Evolutionary conservation across 2,113 vertebrate genomes (phyloP).

Genomic region (Melierax canorus): DNA sequence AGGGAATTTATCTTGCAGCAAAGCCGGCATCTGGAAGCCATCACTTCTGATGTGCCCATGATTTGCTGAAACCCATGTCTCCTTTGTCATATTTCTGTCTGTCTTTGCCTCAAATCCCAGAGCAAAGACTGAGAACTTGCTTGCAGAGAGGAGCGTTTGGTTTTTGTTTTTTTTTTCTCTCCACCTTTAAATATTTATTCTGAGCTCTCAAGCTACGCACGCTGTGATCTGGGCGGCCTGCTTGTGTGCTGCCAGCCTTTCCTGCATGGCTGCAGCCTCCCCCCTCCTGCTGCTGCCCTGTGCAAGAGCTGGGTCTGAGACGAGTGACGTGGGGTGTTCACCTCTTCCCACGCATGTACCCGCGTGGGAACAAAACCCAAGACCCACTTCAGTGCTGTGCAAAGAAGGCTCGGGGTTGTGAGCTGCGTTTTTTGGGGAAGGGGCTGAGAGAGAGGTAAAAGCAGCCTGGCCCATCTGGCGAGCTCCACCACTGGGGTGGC

Average conservation of each 20-base stretch:
- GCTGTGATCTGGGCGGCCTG: not conserved
- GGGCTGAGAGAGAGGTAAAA: not conserved
- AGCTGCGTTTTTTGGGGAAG: not conserved
- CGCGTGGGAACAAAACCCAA: not conserved
- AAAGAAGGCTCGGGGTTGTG: not conserved
- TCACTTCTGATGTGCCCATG: constrained; percentile 8
- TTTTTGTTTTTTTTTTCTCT: not conserved
- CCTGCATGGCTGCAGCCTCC: not conserved
- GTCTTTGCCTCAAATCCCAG: constrained; percentile 36
- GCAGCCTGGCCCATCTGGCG: not conserved
- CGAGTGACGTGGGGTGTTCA: not conserved
- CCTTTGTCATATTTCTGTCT: constrained; percentile 24
- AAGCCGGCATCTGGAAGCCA: not conserved
- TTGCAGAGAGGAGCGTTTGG: not conserved
- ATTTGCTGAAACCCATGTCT: constrained; percentile 25
- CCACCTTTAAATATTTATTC: constrained; percentile 43
- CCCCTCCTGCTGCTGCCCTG: not conserved
- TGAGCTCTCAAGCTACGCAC: not conserved
- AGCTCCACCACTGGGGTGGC: not conserved
- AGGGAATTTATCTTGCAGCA: constrained; percentile 23
- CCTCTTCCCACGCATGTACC: not conserved
- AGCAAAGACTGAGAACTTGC: constrained; percentile 17
- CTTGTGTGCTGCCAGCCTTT: not conserved
- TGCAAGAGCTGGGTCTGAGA: not conserved
- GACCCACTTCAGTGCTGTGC: not conserved